Evolutionary conservation across 2,113 vertebrate genomes (phyloP), one percentile per base, ranked within the genome.

Genomic region (Mionectes macconnelli): DNA sequence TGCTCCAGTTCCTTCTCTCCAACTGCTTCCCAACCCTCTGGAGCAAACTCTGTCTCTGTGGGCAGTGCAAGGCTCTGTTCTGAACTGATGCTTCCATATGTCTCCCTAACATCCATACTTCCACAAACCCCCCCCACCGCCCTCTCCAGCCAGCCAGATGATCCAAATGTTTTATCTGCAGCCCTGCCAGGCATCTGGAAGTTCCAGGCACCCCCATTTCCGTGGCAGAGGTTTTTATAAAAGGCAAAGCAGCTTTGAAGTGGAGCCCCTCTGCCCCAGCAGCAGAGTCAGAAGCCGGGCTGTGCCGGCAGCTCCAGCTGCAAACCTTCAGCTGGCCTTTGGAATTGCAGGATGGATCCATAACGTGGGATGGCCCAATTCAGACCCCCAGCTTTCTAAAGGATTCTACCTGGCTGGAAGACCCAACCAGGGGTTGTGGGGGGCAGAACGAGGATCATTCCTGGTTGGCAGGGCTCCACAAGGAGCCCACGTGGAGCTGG

Each of bases 131-230:
- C 8, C 17, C 17, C 3, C 27, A 25, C 49, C 49, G 25, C 14
- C 49, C 49, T 50, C 49, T 23, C 19, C 27, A 25, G 44, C 23
- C 53, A 39, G 57, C 63, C 80, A 30, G 47, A 8, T 2, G 6
- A 22, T 28, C 73, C 31, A n/a, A 21, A 44, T 10, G 45, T 30
- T 91, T 87, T n/a, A n/a, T 80, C 78, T 45, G 73, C 91, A 76
- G 83, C 68, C 66, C 49, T 67, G 66, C 83, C 75, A 63, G 78
- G 83, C 79, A 76, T 77, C 89, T 96, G 86, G 75, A 85, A 75
- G 73, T 88, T 92, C 62, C 91, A 92, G 70, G 60, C 91, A 87
- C 42, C 75, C 67, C 66, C 44, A 49, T 92, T 94, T 91, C 85
- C 35, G 16, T 55, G 85, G 78, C 82, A 70, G 67, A 85, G 57